Percentiles rank a stretch among this genome's conserved stretches.
phyloP scores from a whole-genome alignment of 2,888 invertebrate species.

The Microctonus brassicae region DNA sequence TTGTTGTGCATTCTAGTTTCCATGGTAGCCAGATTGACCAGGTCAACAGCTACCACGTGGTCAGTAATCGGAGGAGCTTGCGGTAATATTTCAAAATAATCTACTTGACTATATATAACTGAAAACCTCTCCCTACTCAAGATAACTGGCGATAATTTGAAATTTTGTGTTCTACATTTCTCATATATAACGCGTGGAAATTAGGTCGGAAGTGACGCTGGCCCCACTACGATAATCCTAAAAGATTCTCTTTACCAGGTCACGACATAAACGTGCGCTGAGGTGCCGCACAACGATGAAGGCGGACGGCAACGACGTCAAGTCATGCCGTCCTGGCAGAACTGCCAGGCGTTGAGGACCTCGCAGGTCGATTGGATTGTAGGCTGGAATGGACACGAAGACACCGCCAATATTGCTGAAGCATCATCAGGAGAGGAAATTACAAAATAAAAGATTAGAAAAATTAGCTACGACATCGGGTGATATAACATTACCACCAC shows the following conservation, averaged over 20 bases:
- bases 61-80: conserved; percentile 50
- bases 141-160: conserved; percentile 12
- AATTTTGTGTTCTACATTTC: conserved; percentile 38
- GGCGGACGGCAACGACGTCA: conserved; percentile 8
- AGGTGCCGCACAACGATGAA: conserved; percentile 20
- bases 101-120: no score
- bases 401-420: conserved; percentile 65
- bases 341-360: conserved; percentile 26
- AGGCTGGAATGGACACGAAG: conserved; percentile 67
- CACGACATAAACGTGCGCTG: conserved; percentile 21
- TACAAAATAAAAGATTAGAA: conserved; percentile 53
- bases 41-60: conserved; percentile 67
- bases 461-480: conserved; percentile 40
- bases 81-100: conserved; percentile 16
- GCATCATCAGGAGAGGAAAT: conserved; percentile 61
- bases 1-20: conserved; percentile 64
- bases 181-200: conserved; percentile 10
- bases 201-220: conserved; percentile 39
- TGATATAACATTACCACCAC: conserved; percentile 64
- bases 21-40: conserved; percentile 65
- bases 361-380: conserved; percentile 48
- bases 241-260: conserved; percentile 21
- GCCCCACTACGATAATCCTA: conserved; percentile 21
- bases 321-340: conserved; percentile 28
- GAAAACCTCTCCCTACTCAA: background rate